Conservation (phyloP, 2,888 invertebrate genomes). For the Cephonodes hylas region DNA sequence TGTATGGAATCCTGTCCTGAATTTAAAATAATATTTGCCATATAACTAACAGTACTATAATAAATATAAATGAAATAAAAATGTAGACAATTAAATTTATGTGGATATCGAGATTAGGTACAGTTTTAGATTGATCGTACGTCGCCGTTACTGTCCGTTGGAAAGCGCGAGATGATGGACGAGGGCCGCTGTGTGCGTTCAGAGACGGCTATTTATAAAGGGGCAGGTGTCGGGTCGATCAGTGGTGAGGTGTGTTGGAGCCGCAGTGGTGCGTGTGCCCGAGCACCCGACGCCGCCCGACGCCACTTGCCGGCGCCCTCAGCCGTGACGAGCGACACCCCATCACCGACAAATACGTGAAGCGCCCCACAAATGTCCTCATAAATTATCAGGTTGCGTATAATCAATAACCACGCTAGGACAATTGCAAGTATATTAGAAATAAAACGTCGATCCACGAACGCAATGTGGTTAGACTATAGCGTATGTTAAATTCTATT, state of each 20-base stretch:
- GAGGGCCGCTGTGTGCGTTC: slow-evolving; percentile 11
- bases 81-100: slow-evolving; percentile 22
- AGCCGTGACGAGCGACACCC: slow-evolving; percentile 51
- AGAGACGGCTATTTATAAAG: slow-evolving; percentile 52
- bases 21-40: no score
- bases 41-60: neutral
- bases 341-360: slow-evolving; percentile 27
- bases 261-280: slow-evolving; percentile 66
- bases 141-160: neutral
- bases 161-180: slow-evolving; percentile 11
- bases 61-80: slow-evolving; percentile 27
- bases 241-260: slow-evolving; percentile 40
- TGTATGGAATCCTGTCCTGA: neutral
- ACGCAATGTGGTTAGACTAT: neutral
- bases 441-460: neutral
- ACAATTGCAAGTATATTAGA: neutral
- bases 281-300: slow-evolving; percentile 37
- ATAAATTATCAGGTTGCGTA: slow-evolving; percentile 1
- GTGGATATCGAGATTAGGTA: slow-evolving; percentile 20
- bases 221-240: slow-evolving; percentile 39
- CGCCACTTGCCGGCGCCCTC: slow-evolving; percentile 46
- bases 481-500: neutral
- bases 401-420: neutral
- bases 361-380: neutral
- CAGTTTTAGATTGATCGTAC: neutral